Percentiles rank a stretch among this genome's conserved stretches.
These are phyloP conservation scores for Penaeus japonicus DNA, from an alignment of 1,140 invertebrate species.

Conservation along the genomic window DNA sequence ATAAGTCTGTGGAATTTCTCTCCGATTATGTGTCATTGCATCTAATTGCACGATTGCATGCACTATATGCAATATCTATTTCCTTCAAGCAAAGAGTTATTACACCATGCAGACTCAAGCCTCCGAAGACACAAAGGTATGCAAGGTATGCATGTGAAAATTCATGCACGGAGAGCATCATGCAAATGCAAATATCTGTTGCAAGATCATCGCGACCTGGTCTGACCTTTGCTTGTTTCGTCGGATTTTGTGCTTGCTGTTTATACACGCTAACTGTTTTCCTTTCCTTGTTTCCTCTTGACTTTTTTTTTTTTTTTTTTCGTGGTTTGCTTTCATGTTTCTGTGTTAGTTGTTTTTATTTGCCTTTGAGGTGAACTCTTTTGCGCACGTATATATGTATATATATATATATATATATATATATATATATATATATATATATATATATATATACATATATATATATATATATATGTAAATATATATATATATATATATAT, in stretches of 20 bases:
- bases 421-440: constrained; percentile 6
- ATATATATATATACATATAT: constrained; percentile 1
- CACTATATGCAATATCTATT: neutral
- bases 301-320: too few relatives aligned
- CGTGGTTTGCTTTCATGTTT: neutral
- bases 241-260: too few relatives aligned
- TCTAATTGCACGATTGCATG: neutral
- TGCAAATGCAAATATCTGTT: too few relatives aligned
- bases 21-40: neutral
- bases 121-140: too few relatives aligned
- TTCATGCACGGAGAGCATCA: too few relatives aligned
- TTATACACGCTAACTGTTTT: too few relatives aligned
- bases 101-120: too few relatives aligned
- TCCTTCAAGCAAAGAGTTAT: too few relatives aligned
- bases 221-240: too few relatives aligned
- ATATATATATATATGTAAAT: neutral
- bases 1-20: neutral
- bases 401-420: constrained; percentile 6
- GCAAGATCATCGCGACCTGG: too few relatives aligned
- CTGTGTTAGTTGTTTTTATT: neutral
- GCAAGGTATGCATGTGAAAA: too few relatives aligned
- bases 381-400: neutral
- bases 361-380: neutral
- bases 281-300: too few relatives aligned
- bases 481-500: neutral